Evolutionary conservation across 2,113 vertebrate species (phyloP).

Genomic region (Chiloscyllium plagiosum): DNA sequence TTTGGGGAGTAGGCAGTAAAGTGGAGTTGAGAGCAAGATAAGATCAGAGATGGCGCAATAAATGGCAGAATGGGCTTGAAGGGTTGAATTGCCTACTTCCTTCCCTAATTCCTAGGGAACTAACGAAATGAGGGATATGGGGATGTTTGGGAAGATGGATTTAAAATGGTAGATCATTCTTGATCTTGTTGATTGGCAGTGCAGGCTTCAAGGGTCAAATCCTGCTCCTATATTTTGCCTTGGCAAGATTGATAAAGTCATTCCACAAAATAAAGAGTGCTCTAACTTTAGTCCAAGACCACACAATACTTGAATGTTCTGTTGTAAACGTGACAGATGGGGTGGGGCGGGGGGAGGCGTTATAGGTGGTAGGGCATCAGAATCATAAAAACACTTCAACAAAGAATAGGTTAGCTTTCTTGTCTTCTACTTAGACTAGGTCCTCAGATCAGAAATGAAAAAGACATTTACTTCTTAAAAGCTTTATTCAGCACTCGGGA

Average conservation of each 20-base stretch:
- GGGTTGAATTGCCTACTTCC: too few species aligned
- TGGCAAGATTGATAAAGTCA: background rate
- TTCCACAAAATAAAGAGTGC: background rate
- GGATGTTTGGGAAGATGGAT: background rate
- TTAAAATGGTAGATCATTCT: background rate
- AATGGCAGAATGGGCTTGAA: too few species aligned
- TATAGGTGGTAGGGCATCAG: background rate
- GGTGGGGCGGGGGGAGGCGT: too few species aligned
- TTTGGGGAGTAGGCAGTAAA: too few species aligned
- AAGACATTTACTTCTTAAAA: background rate
- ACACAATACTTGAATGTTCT: background rate
- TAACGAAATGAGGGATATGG: background rate
- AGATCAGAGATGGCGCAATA: too few species aligned
- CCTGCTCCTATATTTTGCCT: background rate
- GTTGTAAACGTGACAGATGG: background rate
- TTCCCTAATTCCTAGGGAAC: background rate
- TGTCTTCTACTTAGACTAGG: background rate
- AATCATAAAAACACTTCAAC: background rate
- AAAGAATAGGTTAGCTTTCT: background rate
- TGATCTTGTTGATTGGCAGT: background rate
- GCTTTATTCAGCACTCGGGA: background rate
- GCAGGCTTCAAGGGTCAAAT: background rate
- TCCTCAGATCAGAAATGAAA: background rate
- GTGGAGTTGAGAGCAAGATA: too few species aligned
- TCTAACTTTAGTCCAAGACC: background rate